A percentile compares a stretch with the other conserved stretches of the same genome.
phyloP scores from a whole-genome alignment of 2,113 vertebrate genomes.

The Corythaixoides concolor region DNA sequence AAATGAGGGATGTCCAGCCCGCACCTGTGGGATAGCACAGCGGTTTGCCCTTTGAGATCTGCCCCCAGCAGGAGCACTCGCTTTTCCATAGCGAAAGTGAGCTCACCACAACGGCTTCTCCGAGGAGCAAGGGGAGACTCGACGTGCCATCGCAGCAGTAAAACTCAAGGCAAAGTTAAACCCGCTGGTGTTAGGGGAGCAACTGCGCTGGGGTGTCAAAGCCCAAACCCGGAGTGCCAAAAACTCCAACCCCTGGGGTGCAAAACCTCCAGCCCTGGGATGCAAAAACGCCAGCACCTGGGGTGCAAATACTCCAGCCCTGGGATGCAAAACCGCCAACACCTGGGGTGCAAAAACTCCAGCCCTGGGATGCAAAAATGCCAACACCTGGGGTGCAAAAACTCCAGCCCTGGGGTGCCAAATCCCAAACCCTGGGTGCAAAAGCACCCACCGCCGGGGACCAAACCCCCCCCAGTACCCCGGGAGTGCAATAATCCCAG shows the following conservation, averaged over 20 bases:
- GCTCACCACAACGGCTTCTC: accelerated
- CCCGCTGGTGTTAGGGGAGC: accelerated
- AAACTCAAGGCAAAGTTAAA: neutral
- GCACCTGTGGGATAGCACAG: accelerated
- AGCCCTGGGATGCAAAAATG: no score
- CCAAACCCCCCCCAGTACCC: no score
- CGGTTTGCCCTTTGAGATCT: accelerated
- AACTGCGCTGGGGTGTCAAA: accelerated
- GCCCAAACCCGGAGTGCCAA: accelerated
- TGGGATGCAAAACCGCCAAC: no score
- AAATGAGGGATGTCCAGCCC: accelerated
- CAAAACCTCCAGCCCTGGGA: neutral
- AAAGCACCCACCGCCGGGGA: no score
- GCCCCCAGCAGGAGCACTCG: accelerated
- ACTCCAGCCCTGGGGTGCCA: no score
- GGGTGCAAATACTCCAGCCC: neutral
- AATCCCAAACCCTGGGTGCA: no score
- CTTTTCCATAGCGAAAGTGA: neutral
- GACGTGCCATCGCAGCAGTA: accelerated
- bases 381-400: neutral
- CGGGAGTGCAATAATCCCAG: neutral
- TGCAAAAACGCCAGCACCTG: neutral
- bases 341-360: neutral
- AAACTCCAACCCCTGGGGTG: neutral
- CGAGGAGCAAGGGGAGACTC: accelerated